Percentiles rank a stretch among this genome's conserved stretches.
Conservation (phyloP, 2,797 vertebrate species). For the Lithobates pipiens region DNA sequence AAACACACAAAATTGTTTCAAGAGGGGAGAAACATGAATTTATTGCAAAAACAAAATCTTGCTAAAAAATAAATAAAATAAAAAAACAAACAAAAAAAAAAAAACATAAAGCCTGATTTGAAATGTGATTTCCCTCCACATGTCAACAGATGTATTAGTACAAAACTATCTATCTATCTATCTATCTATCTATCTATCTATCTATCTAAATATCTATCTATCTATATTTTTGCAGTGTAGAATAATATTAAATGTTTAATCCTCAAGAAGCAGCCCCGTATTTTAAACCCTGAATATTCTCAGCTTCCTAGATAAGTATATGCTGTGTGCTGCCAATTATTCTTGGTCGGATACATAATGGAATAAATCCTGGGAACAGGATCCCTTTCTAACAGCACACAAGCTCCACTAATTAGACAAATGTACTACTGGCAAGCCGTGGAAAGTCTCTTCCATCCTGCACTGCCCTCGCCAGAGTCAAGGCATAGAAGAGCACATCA, state of each 20-base stretch:
- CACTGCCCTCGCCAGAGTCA: conserved; percentile 58
- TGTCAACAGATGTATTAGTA: background rate
- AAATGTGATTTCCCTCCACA: background rate
- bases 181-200: background rate
- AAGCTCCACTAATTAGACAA: conserved; percentile 68
- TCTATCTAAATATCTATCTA: background rate
- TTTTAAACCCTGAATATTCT: conserved; percentile 13
- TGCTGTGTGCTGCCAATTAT: conserved; percentile 59
- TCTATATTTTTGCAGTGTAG: background rate
- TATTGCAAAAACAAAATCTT: background rate
- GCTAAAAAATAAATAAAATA: background rate
- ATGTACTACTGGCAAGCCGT: conserved; percentile 64
- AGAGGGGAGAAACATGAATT: background rate
- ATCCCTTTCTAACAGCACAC: conserved; percentile 68
- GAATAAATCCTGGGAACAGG: conserved; percentile 67
- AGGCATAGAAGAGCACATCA: conserved; percentile 65
- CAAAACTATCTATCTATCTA: background rate
- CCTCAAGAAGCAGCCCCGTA: background rate
- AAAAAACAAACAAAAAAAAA: background rate
- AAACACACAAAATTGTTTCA: background rate
- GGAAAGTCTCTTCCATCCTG: conserved; percentile 65
- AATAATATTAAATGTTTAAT: background rate
- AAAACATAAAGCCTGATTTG: background rate
- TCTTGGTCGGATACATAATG: conserved; percentile 64
- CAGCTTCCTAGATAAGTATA: conserved; percentile 43